These are phyloP conservation scores for Ramazzottius varieornatus DNA, from an alignment of 2,888 invertebrate species.

Conservation along the genomic window DNA sequence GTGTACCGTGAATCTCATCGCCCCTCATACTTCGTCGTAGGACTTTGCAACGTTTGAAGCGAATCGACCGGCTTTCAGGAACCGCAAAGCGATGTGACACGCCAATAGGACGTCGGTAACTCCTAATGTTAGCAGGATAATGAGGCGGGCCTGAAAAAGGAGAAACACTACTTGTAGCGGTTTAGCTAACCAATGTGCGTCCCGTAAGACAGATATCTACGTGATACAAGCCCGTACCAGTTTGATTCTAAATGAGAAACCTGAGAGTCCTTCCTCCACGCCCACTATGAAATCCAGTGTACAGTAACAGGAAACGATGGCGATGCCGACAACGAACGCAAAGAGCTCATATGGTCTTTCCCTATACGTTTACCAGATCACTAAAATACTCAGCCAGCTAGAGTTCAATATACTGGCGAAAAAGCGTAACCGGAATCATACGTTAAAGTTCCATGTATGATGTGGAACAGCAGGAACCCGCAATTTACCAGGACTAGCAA, in stretches of 20 bases:
- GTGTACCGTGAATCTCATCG: too few relatives aligned
- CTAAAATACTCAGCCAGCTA: neutral
- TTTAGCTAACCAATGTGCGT: too few relatives aligned
- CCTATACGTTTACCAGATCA: neutral
- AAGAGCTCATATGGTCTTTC: neutral
- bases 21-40: conserved; percentile 1
- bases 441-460: neutral
- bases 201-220: too few relatives aligned
- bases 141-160: neutral
- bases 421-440: too few relatives aligned
- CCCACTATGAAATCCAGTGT: neutral
- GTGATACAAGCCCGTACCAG: neutral
- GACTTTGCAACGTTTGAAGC: neutral
- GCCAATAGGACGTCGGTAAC: neutral
- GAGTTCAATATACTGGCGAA: too few relatives aligned
- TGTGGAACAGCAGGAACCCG: neutral
- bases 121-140: neutral
- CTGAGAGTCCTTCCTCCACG: neutral
- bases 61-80: neutral
- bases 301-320: neutral
- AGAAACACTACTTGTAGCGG: too few relatives aligned
- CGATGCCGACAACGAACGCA: neutral
- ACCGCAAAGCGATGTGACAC: neutral
- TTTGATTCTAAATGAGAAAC: neutral
- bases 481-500: neutral